Base-by-base conservation (phyloP, 2,888 invertebrate genomes). In the Tetragnatha montana region DNA sequence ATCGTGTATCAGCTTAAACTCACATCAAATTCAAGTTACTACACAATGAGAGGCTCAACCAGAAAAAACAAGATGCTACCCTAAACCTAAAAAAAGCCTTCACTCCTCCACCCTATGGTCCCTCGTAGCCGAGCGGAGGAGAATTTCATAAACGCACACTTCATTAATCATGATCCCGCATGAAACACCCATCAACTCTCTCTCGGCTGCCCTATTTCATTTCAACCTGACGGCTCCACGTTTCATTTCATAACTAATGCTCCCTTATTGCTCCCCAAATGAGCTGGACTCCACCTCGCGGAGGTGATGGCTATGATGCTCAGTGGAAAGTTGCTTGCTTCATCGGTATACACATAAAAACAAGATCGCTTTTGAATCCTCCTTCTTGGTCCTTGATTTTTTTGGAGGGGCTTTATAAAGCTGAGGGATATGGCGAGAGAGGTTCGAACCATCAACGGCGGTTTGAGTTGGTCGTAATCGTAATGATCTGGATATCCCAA, bases 101-200 rank as follows among this genome's bases (percentile, higher is more conserved):
- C 1, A 4, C 0, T 49, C 80, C 6, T n/a, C 12, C 2, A 17
- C 14, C 8, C 47, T 35, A 69, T 19, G 49, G 47, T 70, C 80
- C 80, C 80, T 69, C 47, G n/a, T n/a, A 1, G 68, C n/a, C 8
- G 8, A 8, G 50, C 19, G 69, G 71, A 51, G n/a, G 70, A 60
- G 71, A 88, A 88, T 88, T 88, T 88, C 88, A 88, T 88, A 88
- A 82, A 60, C 74, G 76, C 82, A 88, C 88, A 88, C 69, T 82
- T 88, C 88, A 88, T 88, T 88, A 88, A 88, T 88, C 88, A 88
- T 74, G 87, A 81, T 87, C 81, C 76, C 50, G 17, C n/a, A 69
- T 79, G 85, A 78, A 85, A 79, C 85, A 85, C 78, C 85, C 85
- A 78, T 85, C 50, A 70, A 79, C 76, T 79, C 79, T 49, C 51